Percentiles rank a stretch among this genome's conserved stretches.
Evolutionary conservation across 2,113 vertebrate species (phyloP).

Genomic region (Ammospiza caudacuta): DNA sequence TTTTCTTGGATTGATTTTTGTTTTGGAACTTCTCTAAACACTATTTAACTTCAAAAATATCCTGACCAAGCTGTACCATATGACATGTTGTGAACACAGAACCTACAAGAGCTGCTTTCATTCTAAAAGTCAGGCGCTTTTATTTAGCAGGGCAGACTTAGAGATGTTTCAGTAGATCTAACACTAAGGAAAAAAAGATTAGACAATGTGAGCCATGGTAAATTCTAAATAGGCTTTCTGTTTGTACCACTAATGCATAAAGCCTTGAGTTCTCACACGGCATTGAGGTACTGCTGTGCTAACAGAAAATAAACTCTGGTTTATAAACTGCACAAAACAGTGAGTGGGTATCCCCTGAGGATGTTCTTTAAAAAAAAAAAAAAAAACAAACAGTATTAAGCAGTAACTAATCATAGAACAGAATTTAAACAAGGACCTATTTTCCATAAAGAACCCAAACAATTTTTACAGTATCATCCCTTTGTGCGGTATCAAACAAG

Average conservation of each 20-base stretch:
- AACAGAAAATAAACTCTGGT: not conserved
- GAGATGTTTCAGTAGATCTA: not conserved
- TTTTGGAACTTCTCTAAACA: constrained; percentile 55
- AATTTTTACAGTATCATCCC: not conserved
- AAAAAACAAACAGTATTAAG: not conserved
- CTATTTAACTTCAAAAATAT: constrained; percentile 50
- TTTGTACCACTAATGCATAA: not conserved
- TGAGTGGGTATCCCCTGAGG: not conserved
- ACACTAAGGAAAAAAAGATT: not conserved
- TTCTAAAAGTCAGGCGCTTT: constrained; percentile 36
- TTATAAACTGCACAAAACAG: not conserved
- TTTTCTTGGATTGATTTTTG: constrained; percentile 45
- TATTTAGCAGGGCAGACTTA: constrained; percentile 4
- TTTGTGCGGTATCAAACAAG: not conserved
- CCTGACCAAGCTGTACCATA: constrained; percentile 51
- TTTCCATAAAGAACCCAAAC: not conserved
- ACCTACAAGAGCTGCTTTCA: constrained; percentile 35
- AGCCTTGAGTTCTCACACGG: not conserved
- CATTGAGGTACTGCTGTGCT: not conserved
- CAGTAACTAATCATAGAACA: not conserved
- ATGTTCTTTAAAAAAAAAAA: not conserved
- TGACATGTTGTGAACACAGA: constrained; percentile 45
- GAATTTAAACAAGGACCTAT: constrained; percentile 4
- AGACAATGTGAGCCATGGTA: not conserved
- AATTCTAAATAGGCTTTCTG: constrained; percentile 35